Percentiles rank a stretch among this genome's conserved stretches.
These are phyloP conservation scores for Digitonthophagus gazella DNA, from an alignment of 2,888 invertebrate genomes.

Conservation along the genomic window DNA sequence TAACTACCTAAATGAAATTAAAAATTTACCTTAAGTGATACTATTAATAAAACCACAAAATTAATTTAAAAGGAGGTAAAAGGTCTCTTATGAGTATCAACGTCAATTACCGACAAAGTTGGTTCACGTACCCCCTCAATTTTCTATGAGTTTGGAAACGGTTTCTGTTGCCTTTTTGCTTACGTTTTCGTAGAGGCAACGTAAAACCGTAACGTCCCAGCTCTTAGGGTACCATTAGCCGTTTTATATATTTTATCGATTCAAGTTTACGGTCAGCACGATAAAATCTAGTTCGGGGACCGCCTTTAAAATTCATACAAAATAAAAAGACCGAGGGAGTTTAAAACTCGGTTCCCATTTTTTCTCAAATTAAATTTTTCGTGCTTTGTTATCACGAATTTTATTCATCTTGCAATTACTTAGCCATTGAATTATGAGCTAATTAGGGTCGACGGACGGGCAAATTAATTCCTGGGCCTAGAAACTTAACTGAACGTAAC, in stretches of 20 bases:
- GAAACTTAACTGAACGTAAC: not conserved
- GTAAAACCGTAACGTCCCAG: conserved; percentile 12
- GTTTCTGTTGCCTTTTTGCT: not conserved
- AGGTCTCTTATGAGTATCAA: not conserved
- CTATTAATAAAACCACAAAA: not conserved
- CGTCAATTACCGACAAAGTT: conserved; percentile 12
- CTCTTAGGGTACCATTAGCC: conserved; percentile 14
- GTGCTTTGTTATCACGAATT: not conserved
- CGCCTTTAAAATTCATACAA: conserved; percentile 13
- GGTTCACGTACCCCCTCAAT: not conserved
- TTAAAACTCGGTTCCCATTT: not conserved
- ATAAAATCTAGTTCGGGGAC: conserved; percentile 8
- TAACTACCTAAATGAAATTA: not conserved
- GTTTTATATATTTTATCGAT: conserved; percentile 16
- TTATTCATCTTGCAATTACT: conserved; percentile 1
- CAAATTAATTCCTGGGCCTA: not conserved
- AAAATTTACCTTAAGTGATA: too few relatives aligned
- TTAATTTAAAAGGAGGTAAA: not conserved
- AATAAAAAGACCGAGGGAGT: not conserved
- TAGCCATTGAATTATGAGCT: not conserved
- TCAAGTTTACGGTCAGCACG: conserved; percentile 12
- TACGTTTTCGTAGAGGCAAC: not conserved
- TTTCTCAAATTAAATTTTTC: not conserved
- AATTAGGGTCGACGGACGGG: not conserved
- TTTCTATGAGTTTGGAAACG: conserved; percentile 1